Conservation (phyloP, 1,140 invertebrate species). For the Meloidogyne floridensis region DNA sequence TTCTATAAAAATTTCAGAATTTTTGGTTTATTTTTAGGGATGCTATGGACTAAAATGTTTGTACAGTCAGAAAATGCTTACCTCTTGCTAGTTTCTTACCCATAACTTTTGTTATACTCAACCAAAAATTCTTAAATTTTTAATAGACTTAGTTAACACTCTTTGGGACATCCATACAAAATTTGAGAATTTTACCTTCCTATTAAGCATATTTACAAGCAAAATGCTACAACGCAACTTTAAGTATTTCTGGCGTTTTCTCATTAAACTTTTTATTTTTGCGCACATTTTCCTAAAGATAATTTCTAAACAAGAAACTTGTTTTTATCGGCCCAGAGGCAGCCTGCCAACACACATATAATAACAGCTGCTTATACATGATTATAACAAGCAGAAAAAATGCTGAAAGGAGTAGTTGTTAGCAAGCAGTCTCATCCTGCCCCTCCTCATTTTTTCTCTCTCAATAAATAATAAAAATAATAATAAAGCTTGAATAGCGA, state of each 20-base stretch:
- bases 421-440: neutral
- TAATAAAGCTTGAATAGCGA: constrained; percentile 1
- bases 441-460: neutral
- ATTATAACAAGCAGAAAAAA: neutral
- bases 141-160: neutral
- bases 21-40: neutral
- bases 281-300: neutral
- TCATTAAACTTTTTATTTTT: neutral
- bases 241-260: neutral
- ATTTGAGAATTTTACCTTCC: neutral
- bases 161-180: neutral
- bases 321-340: neutral
- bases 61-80: neutral
- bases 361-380: constrained; percentile 6
- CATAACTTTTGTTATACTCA: neutral
- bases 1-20: neutral
- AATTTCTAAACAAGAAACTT: neutral
- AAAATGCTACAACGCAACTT: neutral
- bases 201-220: neutral
- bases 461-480: neutral
- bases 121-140: neutral
- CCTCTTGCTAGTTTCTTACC: neutral
- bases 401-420: neutral
- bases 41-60: neutral
- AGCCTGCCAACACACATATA: neutral